phyloP scores from a whole-genome alignment of 2,888 invertebrate genomes.

The Luffia ferchaultella region DNA sequence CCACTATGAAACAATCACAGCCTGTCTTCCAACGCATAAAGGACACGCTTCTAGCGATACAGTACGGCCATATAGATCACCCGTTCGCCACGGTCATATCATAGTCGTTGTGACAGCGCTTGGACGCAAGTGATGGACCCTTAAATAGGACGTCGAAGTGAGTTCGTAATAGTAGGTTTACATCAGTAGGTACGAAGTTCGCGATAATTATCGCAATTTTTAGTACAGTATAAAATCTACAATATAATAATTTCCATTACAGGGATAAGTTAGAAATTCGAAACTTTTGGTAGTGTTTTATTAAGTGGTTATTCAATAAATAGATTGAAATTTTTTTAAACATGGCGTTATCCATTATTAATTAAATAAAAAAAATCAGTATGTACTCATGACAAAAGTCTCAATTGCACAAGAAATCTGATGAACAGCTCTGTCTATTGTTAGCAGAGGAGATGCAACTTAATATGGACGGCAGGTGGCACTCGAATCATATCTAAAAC shows the following conservation, averaged over 20 bases:
- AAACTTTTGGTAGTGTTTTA: too few relatives aligned
- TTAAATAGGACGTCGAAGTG: background rate
- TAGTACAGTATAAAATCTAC: background rate
- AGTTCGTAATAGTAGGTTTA: background rate
- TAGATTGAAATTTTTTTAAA: too few relatives aligned
- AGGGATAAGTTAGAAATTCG: background rate
- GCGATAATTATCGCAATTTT: background rate
- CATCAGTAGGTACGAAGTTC: background rate
- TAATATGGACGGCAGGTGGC: too few relatives aligned
- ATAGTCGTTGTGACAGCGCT: constrained; percentile 25
- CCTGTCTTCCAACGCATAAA: constrained; percentile 79
- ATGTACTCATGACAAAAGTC: too few relatives aligned
- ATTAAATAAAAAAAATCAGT: too few relatives aligned
- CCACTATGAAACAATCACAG: constrained; percentile 75
- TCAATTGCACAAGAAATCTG: too few relatives aligned
- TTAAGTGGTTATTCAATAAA: too few relatives aligned
- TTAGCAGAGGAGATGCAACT: too few relatives aligned
- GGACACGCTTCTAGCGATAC: constrained; percentile 85
- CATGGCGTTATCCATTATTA: too few relatives aligned
- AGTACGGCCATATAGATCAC: constrained; percentile 85
- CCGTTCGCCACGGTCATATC: constrained; percentile 74
- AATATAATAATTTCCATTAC: background rate
- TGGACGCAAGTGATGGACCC: background rate
- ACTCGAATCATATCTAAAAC: too few relatives aligned
- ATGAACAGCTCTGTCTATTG: too few relatives aligned